phyloP scores from a whole-genome alignment of 2,888 invertebrate species.

The Rhingia campestris region DNA sequence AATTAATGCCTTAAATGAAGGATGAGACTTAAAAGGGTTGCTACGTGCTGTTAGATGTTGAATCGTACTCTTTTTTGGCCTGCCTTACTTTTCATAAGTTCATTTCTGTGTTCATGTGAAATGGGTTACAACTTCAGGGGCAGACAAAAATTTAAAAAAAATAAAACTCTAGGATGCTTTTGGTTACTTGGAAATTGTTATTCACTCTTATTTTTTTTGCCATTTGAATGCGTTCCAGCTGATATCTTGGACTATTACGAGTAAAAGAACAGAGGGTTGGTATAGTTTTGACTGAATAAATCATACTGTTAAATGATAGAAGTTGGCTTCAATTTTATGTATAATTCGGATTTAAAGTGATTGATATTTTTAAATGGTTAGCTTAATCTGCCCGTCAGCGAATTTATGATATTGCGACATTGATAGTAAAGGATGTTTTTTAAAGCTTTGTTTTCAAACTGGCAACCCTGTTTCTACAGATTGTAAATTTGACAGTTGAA shows the following conservation, averaged over 20 bases:
- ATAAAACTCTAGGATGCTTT: no score
- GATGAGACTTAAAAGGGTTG: constrained; percentile 45
- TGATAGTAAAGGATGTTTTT: no score
- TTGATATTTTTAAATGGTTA: no score
- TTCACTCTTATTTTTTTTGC: background rate
- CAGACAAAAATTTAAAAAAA: no score
- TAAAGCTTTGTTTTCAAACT: no score
- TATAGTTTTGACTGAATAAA: constrained; percentile 20
- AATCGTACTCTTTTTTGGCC: constrained; percentile 50
- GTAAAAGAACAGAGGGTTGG: background rate
- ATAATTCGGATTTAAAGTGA: no score
- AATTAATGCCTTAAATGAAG: constrained; percentile 68
- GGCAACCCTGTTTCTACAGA: no score
- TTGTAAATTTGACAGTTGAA: no score
- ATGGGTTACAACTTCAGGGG: background rate
- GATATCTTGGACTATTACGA: constrained; percentile 7
- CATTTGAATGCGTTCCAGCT: constrained; percentile 38
- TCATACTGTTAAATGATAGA: background rate
- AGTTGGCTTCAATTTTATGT: no score
- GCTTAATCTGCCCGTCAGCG: no score
- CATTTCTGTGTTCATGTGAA: constrained; percentile 8
- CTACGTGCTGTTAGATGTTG: constrained; percentile 22
- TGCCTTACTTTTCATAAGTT: constrained; percentile 52
- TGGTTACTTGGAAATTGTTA: constrained; percentile 9
- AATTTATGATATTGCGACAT: no score